phyloP scores from a whole-genome alignment of 1,140 invertebrate genomes.

The Caerostris darwini region DNA sequence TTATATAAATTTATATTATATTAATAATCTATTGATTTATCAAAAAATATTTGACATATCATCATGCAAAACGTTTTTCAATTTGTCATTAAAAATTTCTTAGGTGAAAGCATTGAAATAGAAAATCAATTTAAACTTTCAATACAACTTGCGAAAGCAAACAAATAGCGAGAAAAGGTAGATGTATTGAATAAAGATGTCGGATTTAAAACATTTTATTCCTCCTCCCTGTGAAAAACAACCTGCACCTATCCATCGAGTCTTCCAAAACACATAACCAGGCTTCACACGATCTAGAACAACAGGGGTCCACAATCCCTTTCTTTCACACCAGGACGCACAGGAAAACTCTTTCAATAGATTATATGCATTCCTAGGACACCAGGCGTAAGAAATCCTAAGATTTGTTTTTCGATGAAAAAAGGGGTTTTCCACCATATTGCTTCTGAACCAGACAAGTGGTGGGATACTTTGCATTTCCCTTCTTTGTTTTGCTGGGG shows the following conservation, averaged over 20 bases:
- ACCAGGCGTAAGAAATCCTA: background rate
- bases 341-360: slow-evolving; percentile 20
- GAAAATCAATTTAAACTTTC: too few species aligned
- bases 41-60: too few species aligned
- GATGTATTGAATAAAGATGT: slow-evolving; percentile 21
- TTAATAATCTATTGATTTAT: too few species aligned
- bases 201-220: background rate
- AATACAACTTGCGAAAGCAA: too few species aligned
- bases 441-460: slow-evolving; percentile 22
- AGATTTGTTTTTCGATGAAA: slow-evolving; percentile 33
- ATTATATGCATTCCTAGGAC: background rate
- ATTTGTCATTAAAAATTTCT: too few species aligned
- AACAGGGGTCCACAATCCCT: background rate
- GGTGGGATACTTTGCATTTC: slow-evolving; percentile 14
- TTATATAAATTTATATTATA: too few species aligned
- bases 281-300: background rate
- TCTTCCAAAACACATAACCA: background rate
- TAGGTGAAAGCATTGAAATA: too few species aligned
- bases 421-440: background rate
- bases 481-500: background rate
- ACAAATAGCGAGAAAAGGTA: background rate
- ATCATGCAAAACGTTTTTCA: too few species aligned
- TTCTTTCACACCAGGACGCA: background rate
- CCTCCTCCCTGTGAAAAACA: background rate
- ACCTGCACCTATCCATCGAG: background rate